Base-by-base conservation (phyloP, 2,797 vertebrate genomes). In the Thalassophryne amazonica region DNA sequence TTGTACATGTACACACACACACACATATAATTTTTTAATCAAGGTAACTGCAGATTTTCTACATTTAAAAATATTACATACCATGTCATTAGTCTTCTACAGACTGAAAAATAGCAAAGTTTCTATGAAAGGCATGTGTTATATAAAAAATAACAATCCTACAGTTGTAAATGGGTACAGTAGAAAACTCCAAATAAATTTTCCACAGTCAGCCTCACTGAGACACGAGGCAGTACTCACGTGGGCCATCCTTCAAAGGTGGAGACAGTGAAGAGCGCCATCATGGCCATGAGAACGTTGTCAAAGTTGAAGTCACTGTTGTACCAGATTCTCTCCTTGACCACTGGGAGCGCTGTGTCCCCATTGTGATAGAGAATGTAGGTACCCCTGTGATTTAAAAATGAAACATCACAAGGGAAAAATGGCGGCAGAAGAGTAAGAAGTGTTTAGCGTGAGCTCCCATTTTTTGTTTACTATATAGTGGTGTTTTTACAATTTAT, bases 241-340 rank as follows among this genome's bases (percentile, higher is more conserved):
- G 92, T 91, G 22, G 97, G 97, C 97, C 97, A 99, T 66, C 97
- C 97, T 69, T 99, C 97, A 6, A 99, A 99, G 4, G 97, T 99
- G 42, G 97, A 99, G 28, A 99, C 97, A 0, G 97, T 99, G 76
- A 99, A 99, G 33, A 99, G 93, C 0, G 97, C 97, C 97, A 99
- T 98, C 97, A 99, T 99, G 52, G 95, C 97, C 60, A 93, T 94
- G 4, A 99, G 93, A 15, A 99, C 97, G 0, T 99, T 99, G 72
- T 99, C 97, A 29, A 99, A 99, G 87, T 99, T 98, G 82, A 96
- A 99, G 53, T 99, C 95, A 6, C 95, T 99, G 31, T 99, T 99
- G 76, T 92, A 86, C 97, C 97, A 99, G 55, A 92, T 81, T 45
- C 97, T 90, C 71, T 98, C 93, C 18, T 86, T 93, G 62, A 98